Evolutionary conservation across 2,888 invertebrate species (phyloP).

Genomic region (Thecophora atra): DNA sequence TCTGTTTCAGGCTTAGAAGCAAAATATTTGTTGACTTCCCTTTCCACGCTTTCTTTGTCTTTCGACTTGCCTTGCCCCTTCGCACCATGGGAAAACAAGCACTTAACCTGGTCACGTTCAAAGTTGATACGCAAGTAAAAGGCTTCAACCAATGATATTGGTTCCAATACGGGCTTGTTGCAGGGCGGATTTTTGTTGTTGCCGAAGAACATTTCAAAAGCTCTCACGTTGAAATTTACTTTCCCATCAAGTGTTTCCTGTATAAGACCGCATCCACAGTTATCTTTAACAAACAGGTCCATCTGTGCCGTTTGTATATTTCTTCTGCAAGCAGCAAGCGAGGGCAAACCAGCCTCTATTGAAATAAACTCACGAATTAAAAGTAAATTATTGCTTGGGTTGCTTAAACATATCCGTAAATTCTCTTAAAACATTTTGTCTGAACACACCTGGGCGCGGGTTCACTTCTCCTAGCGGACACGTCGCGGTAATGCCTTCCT

Average conservation of each 20-base stretch:
- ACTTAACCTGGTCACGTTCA: slow-evolving; percentile 45
- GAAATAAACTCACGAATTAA: too few relatives aligned
- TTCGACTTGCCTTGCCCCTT: neutral
- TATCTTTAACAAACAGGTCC: slow-evolving; percentile 50
- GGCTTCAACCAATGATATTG: slow-evolving; percentile 56
- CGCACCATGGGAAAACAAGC: neutral
- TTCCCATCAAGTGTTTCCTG: slow-evolving; percentile 50
- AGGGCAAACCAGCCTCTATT: neutral
- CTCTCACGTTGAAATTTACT: slow-evolving; percentile 50
- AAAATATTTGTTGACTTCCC: slow-evolving; percentile 50
- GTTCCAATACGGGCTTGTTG: slow-evolving; percentile 47
- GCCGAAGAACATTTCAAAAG: slow-evolving; percentile 47
- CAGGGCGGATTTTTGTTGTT: slow-evolving; percentile 37
- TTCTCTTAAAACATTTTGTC: neutral
- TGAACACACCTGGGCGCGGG: neutral
- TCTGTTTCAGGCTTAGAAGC: slow-evolving; percentile 42
- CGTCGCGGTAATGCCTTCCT: too few relatives aligned
- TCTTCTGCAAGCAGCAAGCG: neutral
- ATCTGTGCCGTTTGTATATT: slow-evolving; percentile 38
- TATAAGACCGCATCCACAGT: slow-evolving; percentile 51
- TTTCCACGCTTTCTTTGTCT: neutral
- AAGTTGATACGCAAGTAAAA: slow-evolving; percentile 51
- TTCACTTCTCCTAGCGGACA: too few relatives aligned
- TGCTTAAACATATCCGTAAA: too few relatives aligned
- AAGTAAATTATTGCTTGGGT: too few relatives aligned